Evolutionary conservation across 2,797 vertebrate genomes (phyloP).

Genomic region (Acrocephalus scirpaceus): DNA sequence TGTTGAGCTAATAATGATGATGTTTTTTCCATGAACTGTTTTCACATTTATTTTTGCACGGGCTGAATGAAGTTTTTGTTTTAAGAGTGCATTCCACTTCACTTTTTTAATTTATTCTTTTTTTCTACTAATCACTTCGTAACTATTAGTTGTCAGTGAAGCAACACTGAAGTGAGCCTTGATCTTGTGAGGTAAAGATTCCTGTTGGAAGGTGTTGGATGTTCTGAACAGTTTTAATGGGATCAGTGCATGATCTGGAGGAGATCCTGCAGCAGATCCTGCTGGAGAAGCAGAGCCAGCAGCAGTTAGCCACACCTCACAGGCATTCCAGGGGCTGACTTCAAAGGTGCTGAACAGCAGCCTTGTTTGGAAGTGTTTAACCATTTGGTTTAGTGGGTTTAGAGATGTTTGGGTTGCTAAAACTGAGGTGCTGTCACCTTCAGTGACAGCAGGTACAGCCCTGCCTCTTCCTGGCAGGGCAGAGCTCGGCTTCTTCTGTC

Average conservation of each 20-base stretch:
- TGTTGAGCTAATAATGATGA: conserved; percentile 22
- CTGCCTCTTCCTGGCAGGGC: neutral
- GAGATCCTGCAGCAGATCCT: neutral
- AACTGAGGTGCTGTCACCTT: neutral
- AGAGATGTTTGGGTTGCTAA: neutral
- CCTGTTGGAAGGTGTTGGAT: neutral
- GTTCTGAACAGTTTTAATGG: neutral
- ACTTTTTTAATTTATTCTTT: neutral
- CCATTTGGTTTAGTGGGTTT: neutral
- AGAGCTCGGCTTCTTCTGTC: neutral
- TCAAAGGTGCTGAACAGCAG: conserved; percentile 46
- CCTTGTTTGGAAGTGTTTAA: conserved; percentile 7
- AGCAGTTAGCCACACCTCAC: conserved; percentile 1
- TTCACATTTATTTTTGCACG: neutral
- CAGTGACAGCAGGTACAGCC: neutral
- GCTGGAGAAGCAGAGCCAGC: neutral
- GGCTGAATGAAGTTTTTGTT: conserved; percentile 31
- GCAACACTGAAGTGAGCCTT: neutral
- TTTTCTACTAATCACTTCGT: neutral
- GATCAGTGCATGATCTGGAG: neutral
- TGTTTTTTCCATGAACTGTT: neutral
- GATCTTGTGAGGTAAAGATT: neutral
- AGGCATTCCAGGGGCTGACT: conserved; percentile 27
- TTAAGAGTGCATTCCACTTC: neutral
- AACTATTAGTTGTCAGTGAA: neutral